phyloP scores from a whole-genome alignment of 2,888 invertebrate genomes.

The Physocephala rufipes region DNA sequence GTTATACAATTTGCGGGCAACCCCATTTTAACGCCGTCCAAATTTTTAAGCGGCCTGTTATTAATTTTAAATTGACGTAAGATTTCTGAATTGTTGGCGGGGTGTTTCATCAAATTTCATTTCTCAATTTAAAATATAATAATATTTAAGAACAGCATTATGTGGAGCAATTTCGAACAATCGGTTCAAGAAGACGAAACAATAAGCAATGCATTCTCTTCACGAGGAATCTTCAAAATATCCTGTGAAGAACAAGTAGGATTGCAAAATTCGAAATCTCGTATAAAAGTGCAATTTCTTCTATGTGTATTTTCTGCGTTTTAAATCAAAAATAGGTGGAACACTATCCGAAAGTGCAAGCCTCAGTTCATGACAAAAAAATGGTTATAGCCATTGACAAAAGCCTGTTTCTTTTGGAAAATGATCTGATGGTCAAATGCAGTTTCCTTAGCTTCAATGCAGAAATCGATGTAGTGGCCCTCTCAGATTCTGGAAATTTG shows the following conservation, averaged over 20 bases:
- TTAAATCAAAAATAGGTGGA: conserved; percentile 49
- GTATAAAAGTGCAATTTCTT: not conserved
- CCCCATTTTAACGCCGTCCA: too few relatives aligned
- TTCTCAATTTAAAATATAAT: not conserved
- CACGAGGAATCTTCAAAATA: conserved; percentile 61
- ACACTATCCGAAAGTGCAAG: conserved; percentile 57
- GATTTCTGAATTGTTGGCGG: not conserved
- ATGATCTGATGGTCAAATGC: conserved; percentile 61
- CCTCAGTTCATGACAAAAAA: conserved; percentile 59
- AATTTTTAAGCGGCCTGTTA: too few relatives aligned
- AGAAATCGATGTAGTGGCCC: conserved; percentile 57
- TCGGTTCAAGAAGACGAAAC: conserved; percentile 62
- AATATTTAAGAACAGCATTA: conserved; percentile 38
- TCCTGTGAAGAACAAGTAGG: conserved; percentile 57
- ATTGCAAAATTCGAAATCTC: not conserved
- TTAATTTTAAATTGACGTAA: too few relatives aligned
- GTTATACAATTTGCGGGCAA: too few relatives aligned
- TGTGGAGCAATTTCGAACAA: conserved; percentile 64
- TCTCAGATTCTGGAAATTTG: conserved; percentile 60
- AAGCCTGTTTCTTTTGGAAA: conserved; percentile 59
- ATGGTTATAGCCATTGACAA: conserved; percentile 62
- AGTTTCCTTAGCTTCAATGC: conserved; percentile 58
- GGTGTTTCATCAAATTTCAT: not conserved
- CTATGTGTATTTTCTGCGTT: not conserved
- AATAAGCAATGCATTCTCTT: conserved; percentile 61